Evolutionary conservation across 2,113 vertebrate species (phyloP), one percentile per base, ranked within the genome.

Genomic region (Seriola aureovittata): DNA sequence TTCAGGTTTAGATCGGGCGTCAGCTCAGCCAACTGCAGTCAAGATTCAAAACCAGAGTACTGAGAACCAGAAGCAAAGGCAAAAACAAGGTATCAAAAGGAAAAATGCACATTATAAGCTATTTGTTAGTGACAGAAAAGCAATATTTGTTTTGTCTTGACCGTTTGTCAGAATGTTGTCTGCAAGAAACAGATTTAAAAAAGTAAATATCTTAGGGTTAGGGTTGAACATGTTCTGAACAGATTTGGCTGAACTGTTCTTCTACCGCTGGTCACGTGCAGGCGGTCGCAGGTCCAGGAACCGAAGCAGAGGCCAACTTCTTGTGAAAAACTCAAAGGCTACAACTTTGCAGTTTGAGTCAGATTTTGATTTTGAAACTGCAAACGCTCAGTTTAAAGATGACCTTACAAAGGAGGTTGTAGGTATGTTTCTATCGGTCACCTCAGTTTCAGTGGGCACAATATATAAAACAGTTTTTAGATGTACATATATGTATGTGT

Each of bases 341-440:
- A 97, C 92, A 8, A 97, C 96, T 1, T 94, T 99, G 85, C 97
- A 97, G 91, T 99, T 99, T 90, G 98, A 99, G 89, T 96, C 97
- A 0, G 98, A 99, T 92, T 99, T 99, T 94, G 98, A 99, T 85
- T 99, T 99, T 92, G 98, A 99, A 95, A 97, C 95, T 9, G 98
- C 98, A 75, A 99, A 99, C 69, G 98, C 98, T 78, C 97, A 98
- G 80, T 99, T 99, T 93, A 98, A 97, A 81, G 97, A 99, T 68
- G 97, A 98, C 25, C 95, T 99, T 16, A 96, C 96, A 73, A 98
- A 97, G 87, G 97, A 97, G 77, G 95, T 95, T 79, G 95, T 95
- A 89, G 97, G 97, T 94, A 94, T 94, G 87, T 93, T 96, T 25
- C 0, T 48, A 8, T 42, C 0, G 21, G 7, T 36, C 16, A 23